Evolutionary conservation across 2,113 vertebrate genomes (phyloP), one percentile per base, ranked within the genome.

Genomic region (Amia ocellicauda): DNA sequence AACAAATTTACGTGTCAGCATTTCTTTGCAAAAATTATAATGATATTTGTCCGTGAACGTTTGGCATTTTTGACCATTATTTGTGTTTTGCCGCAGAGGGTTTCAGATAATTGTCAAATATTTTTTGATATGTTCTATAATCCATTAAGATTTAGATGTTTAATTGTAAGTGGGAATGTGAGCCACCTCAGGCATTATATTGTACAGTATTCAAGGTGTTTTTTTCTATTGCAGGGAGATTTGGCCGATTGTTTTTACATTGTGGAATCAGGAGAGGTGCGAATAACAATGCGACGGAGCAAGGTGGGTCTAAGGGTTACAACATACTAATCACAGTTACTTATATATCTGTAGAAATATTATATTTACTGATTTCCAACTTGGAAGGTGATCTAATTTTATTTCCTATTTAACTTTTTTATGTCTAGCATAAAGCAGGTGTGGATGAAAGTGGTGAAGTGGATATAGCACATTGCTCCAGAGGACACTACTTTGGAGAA

Each of bases 401-500:
- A 5, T 47, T 16, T 17, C 10, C n/a, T 3, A 16, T 47, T 19
- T n/a, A 5, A n/a, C 41, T 3, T 41, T 36, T 5, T 53, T 63
- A 22, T 43, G 20, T 10, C 31, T 65, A 92, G 90, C 78, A 79
- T 58, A 89, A 89, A 72, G 77, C 81, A 58, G 87, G 91, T 53
- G 66, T 74, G 60, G 89, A 92, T 76, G 86, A 87, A 72, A 90
- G 89, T 0, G 93, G 90, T 67, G 94, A 96, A 17, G 84, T 97
- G 67, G 94, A 98, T 69, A 97, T 99, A 2, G 89, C 96, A 31
- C 91, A 88, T 22, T 98, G 93, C 80, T 89, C 90, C 19, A 90
- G 97, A 76, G 97, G 97, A 63, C 96, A 98, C 42, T 98, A 99
- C 85, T 99, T 99, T 69, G 97, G 96, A 74, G 97, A 99, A 78